Base-by-base conservation (phyloP, 2,797 vertebrate species). In the Ctenochaetus hawaiiensis region DNA sequence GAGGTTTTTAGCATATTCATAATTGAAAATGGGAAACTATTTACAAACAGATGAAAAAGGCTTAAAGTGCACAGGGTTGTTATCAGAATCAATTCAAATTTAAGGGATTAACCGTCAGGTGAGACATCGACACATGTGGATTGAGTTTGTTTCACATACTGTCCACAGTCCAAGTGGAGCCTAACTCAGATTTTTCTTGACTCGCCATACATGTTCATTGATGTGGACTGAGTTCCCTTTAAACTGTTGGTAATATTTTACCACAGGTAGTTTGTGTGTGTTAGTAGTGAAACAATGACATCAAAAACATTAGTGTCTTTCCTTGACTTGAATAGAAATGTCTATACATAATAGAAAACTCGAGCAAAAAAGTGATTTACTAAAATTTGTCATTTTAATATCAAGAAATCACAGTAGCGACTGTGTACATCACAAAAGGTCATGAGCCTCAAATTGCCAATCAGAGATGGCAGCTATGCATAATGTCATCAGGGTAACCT, bases 401-500 rank as follows among this genome's bases (percentile, higher is more conserved):
- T 77, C 53, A 44, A 53, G 41, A 52, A 47, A 79, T 84, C 67
- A 44, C 49, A 49, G 83, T 82, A 67, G 65, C 22, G 8, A 63
- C 63, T 49, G 61, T 82, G 75, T 80, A 80, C 77, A 87, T 75
- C 80, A 84, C 72, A 77, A 93, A 95, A 96, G 94, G 95, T 94
- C 94, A 94, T 51, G 75, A 88, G 86, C 82, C 78, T 92, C 87
- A 82, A 80, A 66, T 68, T 94, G 93, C 89, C 93, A 93, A 82
- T 96, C 95, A 94, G 68, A 91, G 78, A 87, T 75, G 91, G 89
- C 93, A 83, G 80, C 86, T 76, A 57, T 14, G 86, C 78, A 90
- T 95, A 95, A 96, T 96, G 94, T 94, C 94, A 96, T 95, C 94
- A 72, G 70, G 34, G 80, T 94, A 91, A 95, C 95, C 94, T 96